Evolutionary conservation across 2,797 vertebrate species (phyloP).

Genomic region (Bradypus variegatus): DNA sequence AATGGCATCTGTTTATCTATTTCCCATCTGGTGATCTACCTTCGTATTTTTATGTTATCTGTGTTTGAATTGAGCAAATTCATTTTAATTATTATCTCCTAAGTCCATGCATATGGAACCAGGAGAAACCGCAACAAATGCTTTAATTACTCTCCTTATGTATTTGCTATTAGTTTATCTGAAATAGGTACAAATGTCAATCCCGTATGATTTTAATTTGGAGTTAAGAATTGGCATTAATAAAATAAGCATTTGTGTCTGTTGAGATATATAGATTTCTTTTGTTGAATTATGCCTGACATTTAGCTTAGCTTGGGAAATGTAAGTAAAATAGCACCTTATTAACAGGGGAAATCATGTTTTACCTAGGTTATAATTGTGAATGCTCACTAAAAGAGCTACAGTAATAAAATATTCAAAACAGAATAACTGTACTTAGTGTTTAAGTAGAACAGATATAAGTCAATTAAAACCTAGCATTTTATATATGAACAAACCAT

Average conservation of each 20-base stretch:
- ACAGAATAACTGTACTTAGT: not conserved
- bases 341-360: conserved; percentile 25
- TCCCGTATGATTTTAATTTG: conserved; percentile 33
- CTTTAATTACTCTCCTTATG: conserved; percentile 15
- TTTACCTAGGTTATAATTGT: conserved; percentile 14
- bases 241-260: conserved; percentile 46
- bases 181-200: conserved; percentile 31
- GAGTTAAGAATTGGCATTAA: conserved; percentile 42
- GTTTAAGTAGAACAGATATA: not conserved
- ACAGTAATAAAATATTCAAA: conserved; percentile 25
- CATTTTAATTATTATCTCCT: conserved; percentile 50
- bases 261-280: conserved; percentile 29
- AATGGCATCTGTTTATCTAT: conserved; percentile 57
- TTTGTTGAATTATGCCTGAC: conserved; percentile 35
- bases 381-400: not conserved
- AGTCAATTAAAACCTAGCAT: conserved; percentile 15
- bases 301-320: conserved; percentile 44
- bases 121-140: conserved; percentile 19
- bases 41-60: conserved; percentile 55
- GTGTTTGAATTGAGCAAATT: conserved; percentile 49
- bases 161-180: conserved; percentile 52
- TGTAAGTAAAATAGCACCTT: conserved; percentile 42
- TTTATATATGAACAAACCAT: not conserved
- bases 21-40: conserved; percentile 54
- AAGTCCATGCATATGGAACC: conserved; percentile 32